Base-by-base conservation (phyloP, 2,797 vertebrate species). In the Anisognathus igniventris region DNA sequence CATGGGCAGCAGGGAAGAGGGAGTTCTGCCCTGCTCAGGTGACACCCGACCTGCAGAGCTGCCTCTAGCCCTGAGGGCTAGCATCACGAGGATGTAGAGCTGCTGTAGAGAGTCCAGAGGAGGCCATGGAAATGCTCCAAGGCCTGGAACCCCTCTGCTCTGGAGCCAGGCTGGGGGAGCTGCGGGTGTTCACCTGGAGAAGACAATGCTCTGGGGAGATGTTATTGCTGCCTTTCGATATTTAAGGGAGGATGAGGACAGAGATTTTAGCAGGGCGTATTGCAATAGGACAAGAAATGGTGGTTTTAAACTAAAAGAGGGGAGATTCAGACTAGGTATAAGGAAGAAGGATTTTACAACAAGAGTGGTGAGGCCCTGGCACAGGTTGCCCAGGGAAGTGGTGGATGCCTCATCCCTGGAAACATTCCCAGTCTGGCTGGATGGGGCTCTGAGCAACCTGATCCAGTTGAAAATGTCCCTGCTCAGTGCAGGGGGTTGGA, bases 51-150 rank as follows among this genome's bases (percentile, higher is more conserved):
- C 37, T 56, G 14, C 14, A 50, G 47, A 8, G 8, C 47, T 75
- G n/a, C 0, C 0, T 48, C 30, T 33, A 51, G 40, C 37, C 30
- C 20, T 21, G 31, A 48, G 6, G 20, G 6, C 58, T 27, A 33
- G 12, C 61, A 40, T 30, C 40, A 4, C 31, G 16, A 25, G 13
- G n/a, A 25, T 8, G 9, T 6, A 18, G 31, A 58, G 3, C 48
- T 62, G 30, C 23, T 82, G 51, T 23, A 77, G 31, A 5, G 1
- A 28, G 42, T 18, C 44, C 33, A 39, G 44, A 73, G 30, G 44
- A 72, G 45, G 31, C 39, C 31, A 18, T 1, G 0, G 10, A 42
- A 7, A 10, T 58, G 33, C 2, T 53, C 27, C 1, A 3, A 22
- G 45, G 22, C 4, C 18, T 83, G 35, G 17, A 73, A 10, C 9